Evolutionary conservation across 2,888 invertebrate genomes (phyloP).

Genomic region (Lampropteryx suffumata): DNA sequence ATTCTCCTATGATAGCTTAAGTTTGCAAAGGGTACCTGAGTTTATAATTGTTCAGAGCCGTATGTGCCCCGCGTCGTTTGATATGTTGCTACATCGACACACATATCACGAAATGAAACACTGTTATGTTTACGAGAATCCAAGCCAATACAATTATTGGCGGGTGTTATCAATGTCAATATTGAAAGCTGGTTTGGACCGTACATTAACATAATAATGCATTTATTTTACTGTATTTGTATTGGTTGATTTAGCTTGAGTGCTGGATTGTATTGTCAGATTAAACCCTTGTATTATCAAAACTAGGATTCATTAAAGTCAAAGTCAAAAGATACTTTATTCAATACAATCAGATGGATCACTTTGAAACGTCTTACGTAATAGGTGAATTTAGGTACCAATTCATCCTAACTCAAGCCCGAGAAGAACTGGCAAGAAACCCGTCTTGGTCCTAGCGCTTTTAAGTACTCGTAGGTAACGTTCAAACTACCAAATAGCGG

Average conservation of each 20-base stretch:
- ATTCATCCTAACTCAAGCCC: too few relatives aligned
- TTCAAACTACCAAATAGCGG: too few relatives aligned
- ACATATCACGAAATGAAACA: conserved; percentile 49
- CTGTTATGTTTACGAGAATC: conserved; percentile 44
- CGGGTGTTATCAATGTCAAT: conserved; percentile 49
- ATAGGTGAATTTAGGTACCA: too few relatives aligned
- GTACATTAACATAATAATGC: conserved; percentile 48
- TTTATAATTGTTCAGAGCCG: conserved; percentile 4
- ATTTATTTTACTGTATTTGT: conserved; percentile 39
- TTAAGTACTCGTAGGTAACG: too few relatives aligned
- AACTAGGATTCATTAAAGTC: too few relatives aligned
- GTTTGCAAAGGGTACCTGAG: too few relatives aligned
- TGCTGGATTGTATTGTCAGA: conserved; percentile 1
- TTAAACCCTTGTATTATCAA: neutral
- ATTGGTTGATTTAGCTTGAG: conserved; percentile 22
- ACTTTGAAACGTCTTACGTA: too few relatives aligned
- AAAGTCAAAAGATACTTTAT: too few relatives aligned
- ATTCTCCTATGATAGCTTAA: too few relatives aligned
- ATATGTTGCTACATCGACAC: conserved; percentile 41
- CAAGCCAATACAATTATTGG: conserved; percentile 51
- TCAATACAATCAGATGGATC: too few relatives aligned
- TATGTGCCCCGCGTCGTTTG: conserved; percentile 34
- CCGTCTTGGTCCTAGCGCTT: too few relatives aligned
- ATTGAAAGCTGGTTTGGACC: conserved; percentile 34
- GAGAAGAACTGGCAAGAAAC: too few relatives aligned